phyloP scores from a whole-genome alignment of 1,140 invertebrate genomes.

The Ericerus pela region DNA sequence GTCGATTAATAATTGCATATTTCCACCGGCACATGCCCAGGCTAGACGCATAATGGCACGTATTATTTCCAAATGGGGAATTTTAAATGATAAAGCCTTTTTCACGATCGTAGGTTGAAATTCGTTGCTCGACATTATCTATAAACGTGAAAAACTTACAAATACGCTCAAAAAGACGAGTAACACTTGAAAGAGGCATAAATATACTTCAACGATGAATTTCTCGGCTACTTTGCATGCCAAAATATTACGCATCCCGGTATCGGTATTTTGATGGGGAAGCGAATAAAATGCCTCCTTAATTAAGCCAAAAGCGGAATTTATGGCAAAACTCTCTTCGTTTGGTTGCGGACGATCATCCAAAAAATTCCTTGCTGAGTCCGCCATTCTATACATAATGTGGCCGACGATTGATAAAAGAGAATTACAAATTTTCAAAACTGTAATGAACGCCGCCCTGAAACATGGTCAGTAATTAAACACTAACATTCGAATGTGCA shows the following conservation, averaged over 20 bases:
- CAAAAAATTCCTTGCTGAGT: neutral
- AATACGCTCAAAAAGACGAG: neutral
- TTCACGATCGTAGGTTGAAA: conserved; percentile 23
- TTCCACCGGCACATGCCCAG: conserved; percentile 59
- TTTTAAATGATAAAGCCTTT: conserved; percentile 43
- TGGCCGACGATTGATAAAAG: conserved; percentile 73
- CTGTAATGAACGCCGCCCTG: conserved; percentile 67
- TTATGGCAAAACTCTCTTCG: neutral
- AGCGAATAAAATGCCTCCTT: conserved; percentile 53
- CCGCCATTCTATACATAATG: conserved; percentile 33
- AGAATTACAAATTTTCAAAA: conserved; percentile 77
- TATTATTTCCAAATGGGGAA: conserved; percentile 50
- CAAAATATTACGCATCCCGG: conserved; percentile 40
- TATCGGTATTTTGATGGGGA: conserved; percentile 48
- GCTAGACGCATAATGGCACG: conserved; percentile 55
- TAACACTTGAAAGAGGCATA: neutral
- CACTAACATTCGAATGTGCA: neutral
- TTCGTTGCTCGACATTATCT: neutral
- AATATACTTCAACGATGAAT: conserved; percentile 42
- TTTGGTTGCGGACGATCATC: neutral
- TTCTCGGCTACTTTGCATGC: conserved; percentile 58
- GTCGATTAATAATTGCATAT: conserved; percentile 34
- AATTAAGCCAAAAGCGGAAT: conserved; percentile 14
- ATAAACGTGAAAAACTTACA: neutral
- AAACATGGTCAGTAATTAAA: conserved; percentile 15